Percentiles rank a stretch among this genome's conserved stretches.
phyloP scores from a whole-genome alignment of 1,140 invertebrate genomes.

The Caenorhabditis inopinata region DNA sequence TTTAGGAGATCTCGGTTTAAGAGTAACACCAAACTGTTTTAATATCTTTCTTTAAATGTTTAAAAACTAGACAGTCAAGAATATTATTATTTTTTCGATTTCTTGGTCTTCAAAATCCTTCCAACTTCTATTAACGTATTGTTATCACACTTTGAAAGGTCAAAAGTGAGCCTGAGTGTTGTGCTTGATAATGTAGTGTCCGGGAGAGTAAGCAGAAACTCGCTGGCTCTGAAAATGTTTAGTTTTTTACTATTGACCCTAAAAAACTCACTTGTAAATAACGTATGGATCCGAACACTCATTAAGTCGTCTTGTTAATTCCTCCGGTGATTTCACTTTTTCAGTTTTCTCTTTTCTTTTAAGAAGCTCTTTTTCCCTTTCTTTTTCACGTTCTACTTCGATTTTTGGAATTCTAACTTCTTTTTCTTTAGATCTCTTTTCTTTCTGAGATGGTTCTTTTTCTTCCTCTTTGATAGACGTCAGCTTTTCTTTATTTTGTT shows the following conservation, averaged over 20 bases:
- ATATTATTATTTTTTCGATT: neutral
- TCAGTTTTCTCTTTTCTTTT: neutral
- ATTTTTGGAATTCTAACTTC: neutral
- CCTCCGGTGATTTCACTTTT: neutral
- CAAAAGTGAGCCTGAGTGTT: neutral
- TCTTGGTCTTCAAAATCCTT: neutral
- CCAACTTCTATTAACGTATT: neutral
- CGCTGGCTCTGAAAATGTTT: neutral
- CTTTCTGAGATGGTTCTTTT: too few relatives aligned
- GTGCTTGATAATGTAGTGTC: neutral
- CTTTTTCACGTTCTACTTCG: neutral
- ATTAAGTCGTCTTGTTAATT: neutral
- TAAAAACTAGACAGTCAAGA: too few relatives aligned
- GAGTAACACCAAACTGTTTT: too few relatives aligned
- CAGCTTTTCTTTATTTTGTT: too few relatives aligned
- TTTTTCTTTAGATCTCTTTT: neutral
- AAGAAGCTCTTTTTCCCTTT: neutral
- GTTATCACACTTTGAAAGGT: neutral
- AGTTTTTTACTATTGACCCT: neutral
- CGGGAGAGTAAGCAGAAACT: neutral
- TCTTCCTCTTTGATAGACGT: too few relatives aligned
- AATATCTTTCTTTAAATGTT: too few relatives aligned
- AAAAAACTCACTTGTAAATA: constrained; percentile 2
- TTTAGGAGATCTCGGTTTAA: too few relatives aligned
- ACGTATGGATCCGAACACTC: neutral